Conservation (phyloP, 2,797 vertebrate species). For the Notoglanidium macrostoma region DNA sequence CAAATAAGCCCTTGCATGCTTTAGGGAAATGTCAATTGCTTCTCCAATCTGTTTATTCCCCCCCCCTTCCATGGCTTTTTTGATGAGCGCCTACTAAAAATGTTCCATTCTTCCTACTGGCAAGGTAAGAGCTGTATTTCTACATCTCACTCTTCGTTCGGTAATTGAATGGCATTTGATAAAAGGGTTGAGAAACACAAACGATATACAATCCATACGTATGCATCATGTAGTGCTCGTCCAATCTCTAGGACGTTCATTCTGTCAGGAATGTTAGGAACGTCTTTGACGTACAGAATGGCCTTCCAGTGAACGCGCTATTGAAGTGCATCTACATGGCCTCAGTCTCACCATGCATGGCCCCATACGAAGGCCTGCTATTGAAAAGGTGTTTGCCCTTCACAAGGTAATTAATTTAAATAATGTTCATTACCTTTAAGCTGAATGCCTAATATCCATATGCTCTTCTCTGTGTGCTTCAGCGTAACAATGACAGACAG, state of each 20-base stretch:
- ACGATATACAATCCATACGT: conserved; percentile 33
- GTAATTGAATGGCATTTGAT: conserved; percentile 59
- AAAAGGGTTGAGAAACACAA: conserved; percentile 34
- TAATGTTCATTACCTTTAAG: conserved; percentile 69
- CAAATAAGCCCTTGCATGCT: conserved; percentile 73
- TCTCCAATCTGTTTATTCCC: conserved; percentile 79
- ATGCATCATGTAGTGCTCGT: conserved; percentile 1
- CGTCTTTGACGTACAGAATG: conserved; percentile 54
- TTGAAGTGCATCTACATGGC: conserved; percentile 47
- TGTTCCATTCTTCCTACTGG: conserved; percentile 52
- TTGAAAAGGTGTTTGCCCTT: conserved; percentile 76
- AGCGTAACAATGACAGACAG: conserved; percentile 54
- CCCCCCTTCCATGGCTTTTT: conserved; percentile 74
- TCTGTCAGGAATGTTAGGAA: neutral
- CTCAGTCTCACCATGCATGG: conserved; percentile 59
- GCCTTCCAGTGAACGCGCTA: conserved; percentile 65
- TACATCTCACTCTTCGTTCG: conserved; percentile 45
- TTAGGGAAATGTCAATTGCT: conserved; percentile 78
- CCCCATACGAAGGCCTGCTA: conserved; percentile 67
- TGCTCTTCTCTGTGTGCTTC: conserved; percentile 16
- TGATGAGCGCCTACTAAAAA: conserved; percentile 63
- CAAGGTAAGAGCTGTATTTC: conserved; percentile 38
- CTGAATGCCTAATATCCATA: conserved; percentile 59
- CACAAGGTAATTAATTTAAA: conserved; percentile 71
- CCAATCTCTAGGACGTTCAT: conserved; percentile 33